These are phyloP conservation scores for Thryonomys swinderianus DNA, from an alignment of 2,113 vertebrate species.

Conservation along the genomic window DNA sequence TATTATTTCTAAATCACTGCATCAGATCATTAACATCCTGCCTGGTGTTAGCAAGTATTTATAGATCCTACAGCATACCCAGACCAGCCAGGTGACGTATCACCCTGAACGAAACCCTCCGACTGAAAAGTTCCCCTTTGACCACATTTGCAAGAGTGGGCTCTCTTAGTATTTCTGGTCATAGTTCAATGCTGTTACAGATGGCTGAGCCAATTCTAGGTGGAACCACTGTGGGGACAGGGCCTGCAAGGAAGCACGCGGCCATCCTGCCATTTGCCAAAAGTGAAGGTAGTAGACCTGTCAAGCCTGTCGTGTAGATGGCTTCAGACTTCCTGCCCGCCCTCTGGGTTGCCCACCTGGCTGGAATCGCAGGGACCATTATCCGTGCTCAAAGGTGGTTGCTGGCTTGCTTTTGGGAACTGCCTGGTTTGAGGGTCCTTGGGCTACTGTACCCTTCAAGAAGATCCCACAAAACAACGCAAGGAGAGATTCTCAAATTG, in stretches of 20 bases:
- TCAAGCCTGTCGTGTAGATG: neutral
- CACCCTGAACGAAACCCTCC: conserved; percentile 49
- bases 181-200: neutral
- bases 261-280: neutral
- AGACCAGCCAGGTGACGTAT: conserved; percentile 54
- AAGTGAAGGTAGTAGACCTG: neutral
- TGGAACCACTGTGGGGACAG: neutral
- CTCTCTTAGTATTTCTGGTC: neutral
- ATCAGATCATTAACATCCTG: conserved; percentile 73
- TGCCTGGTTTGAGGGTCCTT: neutral
- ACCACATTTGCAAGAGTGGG: conserved; percentile 6
- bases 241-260: neutral
- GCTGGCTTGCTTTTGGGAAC: neutral
- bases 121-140: conserved; percentile 19
- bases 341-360: conserved; percentile 28
- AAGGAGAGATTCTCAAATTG: neutral
- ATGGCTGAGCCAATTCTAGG: neutral
- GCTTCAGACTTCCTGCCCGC: neutral
- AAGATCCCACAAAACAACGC: neutral
- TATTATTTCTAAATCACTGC: conserved; percentile 77
- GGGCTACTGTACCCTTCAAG: neutral
- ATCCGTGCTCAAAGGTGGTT: neutral
- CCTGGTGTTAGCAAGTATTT: conserved; percentile 62
- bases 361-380: neutral
- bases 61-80: conserved; percentile 58